Evolutionary conservation across 2,113 vertebrate species (phyloP), one percentile per base, ranked within the genome.

Genomic region (Pipra filicauda): DNA sequence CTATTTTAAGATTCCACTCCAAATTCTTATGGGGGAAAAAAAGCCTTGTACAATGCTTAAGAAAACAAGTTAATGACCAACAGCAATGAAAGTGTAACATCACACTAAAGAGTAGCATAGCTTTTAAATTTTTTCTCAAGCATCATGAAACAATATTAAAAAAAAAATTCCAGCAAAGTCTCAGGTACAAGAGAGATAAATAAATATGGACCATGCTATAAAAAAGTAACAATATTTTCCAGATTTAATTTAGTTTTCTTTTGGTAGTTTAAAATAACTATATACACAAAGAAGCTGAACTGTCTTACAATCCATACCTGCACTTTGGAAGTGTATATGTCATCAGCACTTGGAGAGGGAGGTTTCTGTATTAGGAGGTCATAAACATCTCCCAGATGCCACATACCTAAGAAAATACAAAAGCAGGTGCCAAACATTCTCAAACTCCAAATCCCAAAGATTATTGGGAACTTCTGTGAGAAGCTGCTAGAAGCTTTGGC

Each of bases 1-100:
- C 65, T 83, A 51, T 97, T 95, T 96, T 96, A 80, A 98, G 48
- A 65, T 95, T 97, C 2, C 81, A 88, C 75, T 95, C 91, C 13
- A 84, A 95, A 46, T 52, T 59, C 97, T 98, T 83, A 11, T 12
- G 6, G 49, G 26, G 28, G 11, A 37, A 71, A 26, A 41, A 82
- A 92, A 85, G 3, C 21, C 69, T 92, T n/a, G 41, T 62, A 20
- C 4, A 85, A 67, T 33, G 15, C 57, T 35, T 86, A 48, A 94
- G 44, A 55, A 74, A 85, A 71, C 15, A 80, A 65, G 35, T 61
- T 55, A 37, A 70, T 46, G 28, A 27, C 80, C 22, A 79, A 72
- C 30, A 80, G 15, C 26, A 94, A 83, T 4, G 76, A 43, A 70
- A 49, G 81, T 12, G 61, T 85, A 74, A 64, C 5, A 44, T 35